Percentiles rank a stretch among this genome's conserved stretches.
Conservation (phyloP, 2,113 vertebrate species). For the Tautogolabrus adspersus region DNA sequence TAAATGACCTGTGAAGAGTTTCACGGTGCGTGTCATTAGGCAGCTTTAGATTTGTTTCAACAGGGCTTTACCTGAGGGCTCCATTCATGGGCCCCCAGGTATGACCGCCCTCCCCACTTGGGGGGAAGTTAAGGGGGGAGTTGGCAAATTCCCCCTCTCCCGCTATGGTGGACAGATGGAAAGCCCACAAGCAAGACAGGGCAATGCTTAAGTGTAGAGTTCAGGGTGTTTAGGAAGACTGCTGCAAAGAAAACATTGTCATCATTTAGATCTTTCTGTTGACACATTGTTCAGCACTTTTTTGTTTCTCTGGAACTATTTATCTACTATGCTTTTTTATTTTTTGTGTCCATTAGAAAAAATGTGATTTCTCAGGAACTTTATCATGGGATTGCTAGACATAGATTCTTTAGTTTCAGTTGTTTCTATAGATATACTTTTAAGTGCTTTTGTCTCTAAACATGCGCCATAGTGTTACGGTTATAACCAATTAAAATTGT, state of each 20-base stretch:
- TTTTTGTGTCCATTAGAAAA: too few relatives aligned
- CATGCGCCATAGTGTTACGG: too few relatives aligned
- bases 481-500: too few relatives aligned
- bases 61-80: constrained; percentile 89
- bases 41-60: constrained; percentile 92
- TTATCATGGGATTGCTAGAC: neutral
- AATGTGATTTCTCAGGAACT: too few relatives aligned
- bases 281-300: neutral
- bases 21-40: constrained; percentile 93
- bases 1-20: constrained; percentile 96
- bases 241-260: constrained; percentile 1
- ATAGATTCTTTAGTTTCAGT: neutral
- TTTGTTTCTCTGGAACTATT: neutral
- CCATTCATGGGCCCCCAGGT: constrained; percentile 89
- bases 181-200: constrained; percentile 50
- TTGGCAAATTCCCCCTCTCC: constrained; percentile 53
- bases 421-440: too few relatives aligned
- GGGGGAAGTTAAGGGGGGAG: neutral
- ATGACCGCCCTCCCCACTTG: constrained; percentile 73
- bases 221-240: constrained; percentile 11
- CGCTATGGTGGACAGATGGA: constrained; percentile 54
- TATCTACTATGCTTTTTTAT: neutral
- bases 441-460: too few relatives aligned
- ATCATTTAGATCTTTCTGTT: constrained; percentile 1
- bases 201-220: constrained; percentile 26